Conservation (phyloP, 1,140 invertebrate genomes). For the Galleria mellonella region DNA sequence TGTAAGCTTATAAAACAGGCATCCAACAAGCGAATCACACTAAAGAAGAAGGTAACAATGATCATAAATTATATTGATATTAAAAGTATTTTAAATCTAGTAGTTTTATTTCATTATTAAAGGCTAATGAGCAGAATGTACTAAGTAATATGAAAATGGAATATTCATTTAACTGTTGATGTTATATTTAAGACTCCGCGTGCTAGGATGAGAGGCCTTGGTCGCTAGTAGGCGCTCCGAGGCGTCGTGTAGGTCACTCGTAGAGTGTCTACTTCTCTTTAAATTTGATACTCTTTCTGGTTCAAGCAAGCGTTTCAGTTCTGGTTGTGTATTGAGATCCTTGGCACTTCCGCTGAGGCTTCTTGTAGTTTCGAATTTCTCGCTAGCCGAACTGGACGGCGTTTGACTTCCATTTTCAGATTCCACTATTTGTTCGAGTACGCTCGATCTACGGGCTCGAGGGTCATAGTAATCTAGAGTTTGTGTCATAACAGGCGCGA, state of each 20-base stretch:
- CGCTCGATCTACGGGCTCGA: constrained; percentile 40
- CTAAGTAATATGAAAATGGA: constrained; percentile 33
- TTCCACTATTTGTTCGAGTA: constrained; percentile 60
- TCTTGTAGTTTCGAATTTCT: constrained; percentile 32
- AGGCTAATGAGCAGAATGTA: constrained; percentile 48
- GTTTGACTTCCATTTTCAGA: constrained; percentile 61
- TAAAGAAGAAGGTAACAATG: constrained; percentile 11
- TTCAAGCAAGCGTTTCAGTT: constrained; percentile 43
- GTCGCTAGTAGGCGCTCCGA: constrained; percentile 56
- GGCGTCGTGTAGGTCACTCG: constrained; percentile 63
- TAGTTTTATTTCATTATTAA: constrained; percentile 11
- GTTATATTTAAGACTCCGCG: constrained; percentile 67
- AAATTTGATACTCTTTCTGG: constrained; percentile 42
- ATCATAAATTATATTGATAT: constrained; percentile 4
- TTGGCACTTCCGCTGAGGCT: constrained; percentile 45
- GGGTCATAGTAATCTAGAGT: constrained; percentile 56
- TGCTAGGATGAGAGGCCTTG: constrained; percentile 54
- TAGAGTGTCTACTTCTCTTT: constrained; percentile 60
- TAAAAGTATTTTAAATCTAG: constrained; percentile 6
- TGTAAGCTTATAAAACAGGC: neutral
- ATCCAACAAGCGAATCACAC: constrained; percentile 5
- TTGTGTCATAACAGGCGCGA: constrained; percentile 42
- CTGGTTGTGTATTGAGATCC: constrained; percentile 36
- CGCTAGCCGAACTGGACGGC: constrained; percentile 51
- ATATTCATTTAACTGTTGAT: constrained; percentile 56